phyloP scores from a whole-genome alignment of 2,888 invertebrate genomes.

The Erebia epiphron region DNA sequence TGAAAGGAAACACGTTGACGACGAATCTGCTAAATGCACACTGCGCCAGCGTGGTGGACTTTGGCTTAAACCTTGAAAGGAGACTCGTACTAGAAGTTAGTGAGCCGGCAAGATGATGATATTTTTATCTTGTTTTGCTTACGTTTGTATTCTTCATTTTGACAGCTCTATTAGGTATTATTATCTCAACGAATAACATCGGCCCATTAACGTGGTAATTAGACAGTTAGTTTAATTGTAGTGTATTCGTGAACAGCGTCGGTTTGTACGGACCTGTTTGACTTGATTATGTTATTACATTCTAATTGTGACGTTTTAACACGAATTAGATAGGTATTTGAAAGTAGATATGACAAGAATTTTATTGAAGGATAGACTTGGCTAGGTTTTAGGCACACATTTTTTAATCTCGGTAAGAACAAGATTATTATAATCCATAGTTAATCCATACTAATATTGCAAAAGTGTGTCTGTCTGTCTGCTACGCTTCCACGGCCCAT shows the following conservation, averaged over 20 bases:
- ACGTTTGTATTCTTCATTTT: constrained; percentile 1
- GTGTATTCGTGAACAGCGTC: constrained; percentile 8
- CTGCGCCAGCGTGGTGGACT: too few species aligned
- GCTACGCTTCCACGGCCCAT: too few species aligned
- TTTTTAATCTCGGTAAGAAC: neutral
- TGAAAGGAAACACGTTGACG: too few species aligned
- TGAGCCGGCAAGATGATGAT: too few species aligned
- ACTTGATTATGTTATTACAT: constrained; percentile 15
- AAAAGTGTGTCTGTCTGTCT: too few species aligned
- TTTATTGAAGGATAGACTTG: constrained; percentile 8
- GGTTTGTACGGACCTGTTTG: constrained; percentile 6
- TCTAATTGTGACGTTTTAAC: constrained; percentile 17
- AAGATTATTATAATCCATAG: neutral
- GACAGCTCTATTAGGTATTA: constrained; percentile 11
- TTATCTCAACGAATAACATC: neutral
- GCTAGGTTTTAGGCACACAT: neutral
- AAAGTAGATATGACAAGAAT: constrained; percentile 2
- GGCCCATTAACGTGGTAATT: constrained; percentile 13
- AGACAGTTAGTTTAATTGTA: constrained; percentile 9
- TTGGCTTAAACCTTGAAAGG: too few species aligned
- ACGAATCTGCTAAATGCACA: too few species aligned
- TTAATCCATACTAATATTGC: too few species aligned
- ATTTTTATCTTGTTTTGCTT: neutral
- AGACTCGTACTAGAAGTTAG: too few species aligned
- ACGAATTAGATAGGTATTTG: constrained; percentile 15